These are phyloP conservation scores for Trichonephila clavata DNA, from an alignment of 1,140 invertebrate species.

Conservation along the genomic window DNA sequence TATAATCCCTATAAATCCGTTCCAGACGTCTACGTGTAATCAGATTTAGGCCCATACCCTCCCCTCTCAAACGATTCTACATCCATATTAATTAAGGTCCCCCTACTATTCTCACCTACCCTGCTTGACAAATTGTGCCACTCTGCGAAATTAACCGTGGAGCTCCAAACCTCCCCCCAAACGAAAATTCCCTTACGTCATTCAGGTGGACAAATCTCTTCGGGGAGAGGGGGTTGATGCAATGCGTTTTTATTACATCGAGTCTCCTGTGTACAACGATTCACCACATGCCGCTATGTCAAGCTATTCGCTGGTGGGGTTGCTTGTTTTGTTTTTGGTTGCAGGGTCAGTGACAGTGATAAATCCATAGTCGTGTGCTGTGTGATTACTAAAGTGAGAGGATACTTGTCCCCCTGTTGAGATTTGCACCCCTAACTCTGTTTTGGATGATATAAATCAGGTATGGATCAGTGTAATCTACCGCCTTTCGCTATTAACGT, in stretches of 20 bases:
- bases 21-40: slow-evolving; percentile 10
- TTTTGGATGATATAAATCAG: neutral
- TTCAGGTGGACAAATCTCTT: slow-evolving; percentile 67
- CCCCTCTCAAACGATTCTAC: slow-evolving; percentile 36
- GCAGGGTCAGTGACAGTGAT: slow-evolving; percentile 19
- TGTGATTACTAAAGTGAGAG: slow-evolving; percentile 31
- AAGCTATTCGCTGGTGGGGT: neutral
- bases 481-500: neutral
- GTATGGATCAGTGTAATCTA: neutral
- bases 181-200: slow-evolving; percentile 51
- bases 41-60: slow-evolving; percentile 11
- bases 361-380: neutral
- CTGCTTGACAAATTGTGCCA: slow-evolving; percentile 46
- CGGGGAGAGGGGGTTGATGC: neutral
- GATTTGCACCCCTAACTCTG: neutral
- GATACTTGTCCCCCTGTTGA: neutral
- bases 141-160: slow-evolving; percentile 55
- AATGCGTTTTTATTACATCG: slow-evolving; percentile 66
- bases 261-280: neutral
- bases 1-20: neutral
- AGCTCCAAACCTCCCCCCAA: neutral
- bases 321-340: slow-evolving; percentile 42
- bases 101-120: slow-evolving; percentile 7
- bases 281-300: slow-evolving; percentile 29
- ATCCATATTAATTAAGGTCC: slow-evolving; percentile 64